Evolutionary conservation across 2,888 invertebrate species (phyloP).

Genomic region (Sarcophaga variegata): DNA sequence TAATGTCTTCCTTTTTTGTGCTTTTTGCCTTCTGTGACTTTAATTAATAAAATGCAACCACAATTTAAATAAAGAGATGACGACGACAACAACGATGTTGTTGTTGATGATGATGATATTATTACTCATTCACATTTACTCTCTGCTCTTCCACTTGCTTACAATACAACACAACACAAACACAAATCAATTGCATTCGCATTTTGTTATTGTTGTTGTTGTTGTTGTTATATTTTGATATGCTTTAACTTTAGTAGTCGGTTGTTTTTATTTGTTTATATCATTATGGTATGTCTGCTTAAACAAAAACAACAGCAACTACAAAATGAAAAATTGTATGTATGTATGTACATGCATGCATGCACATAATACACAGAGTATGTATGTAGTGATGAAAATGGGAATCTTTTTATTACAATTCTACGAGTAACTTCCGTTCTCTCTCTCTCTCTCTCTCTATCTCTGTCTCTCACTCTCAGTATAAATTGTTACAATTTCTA

Average conservation of each 20-base stretch:
- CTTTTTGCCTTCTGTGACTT: conserved; percentile 58
- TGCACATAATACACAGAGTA: conserved; percentile 1
- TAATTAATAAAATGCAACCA: conserved; percentile 70
- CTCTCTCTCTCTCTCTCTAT: conserved; percentile 8
- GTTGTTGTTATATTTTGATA: neutral
- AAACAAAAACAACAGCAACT: too few relatives aligned
- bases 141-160: neutral
- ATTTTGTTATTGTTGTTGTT: neutral
- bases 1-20: conserved; percentile 55
- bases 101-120: conserved; percentile 49
- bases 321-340: too few relatives aligned
- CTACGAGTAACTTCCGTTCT: conserved; percentile 66
- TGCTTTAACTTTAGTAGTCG: neutral
- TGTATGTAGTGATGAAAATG: conserved; percentile 53
- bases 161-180: too few relatives aligned
- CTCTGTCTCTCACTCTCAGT: conserved; percentile 2
- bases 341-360: too few relatives aligned
- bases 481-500: conserved; percentile 60
- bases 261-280: neutral
- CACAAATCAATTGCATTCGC: conserved; percentile 23
- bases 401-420: conserved; percentile 63
- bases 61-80: conserved; percentile 68
- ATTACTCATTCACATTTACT: conserved; percentile 65
- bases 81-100: conserved; percentile 28
- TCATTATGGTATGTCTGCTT: neutral